Evolutionary conservation across 2,113 vertebrate species (phyloP), one percentile per base, ranked within the genome.

Genomic region (Garra rufa): DNA sequence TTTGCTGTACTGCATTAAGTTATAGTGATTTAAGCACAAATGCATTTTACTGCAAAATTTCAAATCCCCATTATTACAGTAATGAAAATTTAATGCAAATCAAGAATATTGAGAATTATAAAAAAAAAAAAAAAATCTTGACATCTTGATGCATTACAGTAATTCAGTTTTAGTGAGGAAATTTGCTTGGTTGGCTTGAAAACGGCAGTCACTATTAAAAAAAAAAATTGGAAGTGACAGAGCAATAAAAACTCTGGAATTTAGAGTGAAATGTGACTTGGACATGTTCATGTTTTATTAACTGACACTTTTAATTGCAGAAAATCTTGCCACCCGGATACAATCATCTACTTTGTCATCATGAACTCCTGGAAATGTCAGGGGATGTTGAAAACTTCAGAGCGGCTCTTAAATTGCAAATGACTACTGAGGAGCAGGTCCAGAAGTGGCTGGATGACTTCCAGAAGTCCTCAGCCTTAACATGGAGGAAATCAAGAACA

Each of bases 381-480:
- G 28, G 14, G 46, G 79, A 70, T 55, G 9, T 34, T 17, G 75
- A 84, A 26, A 77, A 77, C 11, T 77, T 78, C 28, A 13, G 74
- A 69, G 73, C 46, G 7, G 8, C 26, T 26, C 46, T 84, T 41
- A 84, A 78, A 21, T 43, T 84, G 69, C 82, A 75, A 50, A 52
- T 83, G 21, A 61, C 15, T n/a, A 46, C 82, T 1, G 26, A 83
- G 10, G 82, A 83, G 17, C 38, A 84, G 46, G 83, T 84, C 17
- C 57, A 79, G 76, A 78, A 70, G 75, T 84, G 83, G 83, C n/a
- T 84, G 6, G 61, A 50, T 30, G 61, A 63, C 73, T 84, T 84
- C 17, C 83, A 84, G 28, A 76, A 84, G 19, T 69, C 74, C 34
- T 84, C 83, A 3, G 10, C 55, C 14, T 26, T 84, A 52, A 84